Conservation (phyloP, 1,140 invertebrate species). For the Drosophila novamexicana region DNA sequence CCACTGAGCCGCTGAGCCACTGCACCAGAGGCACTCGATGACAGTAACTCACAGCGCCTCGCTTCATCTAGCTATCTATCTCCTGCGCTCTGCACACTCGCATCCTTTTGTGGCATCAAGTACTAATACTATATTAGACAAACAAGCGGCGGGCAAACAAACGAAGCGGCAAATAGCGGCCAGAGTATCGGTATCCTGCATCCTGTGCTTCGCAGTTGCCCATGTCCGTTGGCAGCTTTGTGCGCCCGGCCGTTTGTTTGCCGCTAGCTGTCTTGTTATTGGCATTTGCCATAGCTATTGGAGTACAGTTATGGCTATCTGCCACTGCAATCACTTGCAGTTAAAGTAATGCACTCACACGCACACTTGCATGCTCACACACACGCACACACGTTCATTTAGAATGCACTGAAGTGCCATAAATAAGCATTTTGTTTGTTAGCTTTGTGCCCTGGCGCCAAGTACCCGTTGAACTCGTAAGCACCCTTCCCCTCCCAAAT, state of each 20-base stretch:
- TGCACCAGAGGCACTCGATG: slow-evolving; percentile 43
- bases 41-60: slow-evolving; percentile 23
- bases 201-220: slow-evolving; percentile 24
- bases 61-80: slow-evolving; percentile 17
- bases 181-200: slow-evolving; percentile 27
- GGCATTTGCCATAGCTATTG: slow-evolving; percentile 41
- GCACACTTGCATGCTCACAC: slow-evolving; percentile 22
- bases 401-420: slow-evolving; percentile 67
- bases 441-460: slow-evolving; percentile 39
- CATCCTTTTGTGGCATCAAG: slow-evolving; percentile 28
- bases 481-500: slow-evolving; percentile 1
- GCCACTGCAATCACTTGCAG: slow-evolving; percentile 72
- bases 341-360: slow-evolving; percentile 56
- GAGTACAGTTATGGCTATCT: slow-evolving; percentile 49
- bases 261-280: slow-evolving; percentile 43
- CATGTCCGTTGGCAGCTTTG: slow-evolving; percentile 7
- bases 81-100: slow-evolving; percentile 15
- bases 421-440: slow-evolving; percentile 66
- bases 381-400: slow-evolving; percentile 15
- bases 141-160: slow-evolving; percentile 46
- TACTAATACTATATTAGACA: slow-evolving; percentile 53
- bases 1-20: slow-evolving; percentile 41
- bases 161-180: slow-evolving; percentile 37
- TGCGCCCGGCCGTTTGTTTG: slow-evolving; percentile 42
- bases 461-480: slow-evolving; percentile 9